These are phyloP conservation scores for Saccopteryx bilineata DNA, from an alignment of 2,113 vertebrate genomes.

Conservation along the genomic window DNA sequence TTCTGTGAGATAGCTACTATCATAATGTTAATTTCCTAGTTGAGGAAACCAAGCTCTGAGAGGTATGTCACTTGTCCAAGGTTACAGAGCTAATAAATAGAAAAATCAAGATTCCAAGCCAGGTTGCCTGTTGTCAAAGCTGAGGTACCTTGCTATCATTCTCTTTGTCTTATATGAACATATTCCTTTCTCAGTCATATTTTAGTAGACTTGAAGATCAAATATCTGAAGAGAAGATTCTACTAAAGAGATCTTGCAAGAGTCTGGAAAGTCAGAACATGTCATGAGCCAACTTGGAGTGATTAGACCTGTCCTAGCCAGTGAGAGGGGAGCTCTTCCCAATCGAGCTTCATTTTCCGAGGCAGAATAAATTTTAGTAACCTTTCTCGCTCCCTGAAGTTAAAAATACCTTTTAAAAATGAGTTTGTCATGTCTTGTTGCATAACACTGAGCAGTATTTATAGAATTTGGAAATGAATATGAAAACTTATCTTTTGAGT, in stretches of 20 bases:
- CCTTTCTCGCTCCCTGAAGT: conserved; percentile 54
- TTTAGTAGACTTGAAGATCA: neutral
- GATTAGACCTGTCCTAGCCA: neutral
- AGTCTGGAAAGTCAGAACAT: neutral
- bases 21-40: neutral
- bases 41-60: neutral
- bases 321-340: neutral
- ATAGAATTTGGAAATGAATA: conserved; percentile 44
- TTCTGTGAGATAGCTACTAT: neutral
- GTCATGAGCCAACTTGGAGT: neutral
- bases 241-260: neutral
- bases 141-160: neutral
- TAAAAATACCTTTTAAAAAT: conserved; percentile 73
- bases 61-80: neutral
- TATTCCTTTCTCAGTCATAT: neutral
- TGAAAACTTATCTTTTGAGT: conserved; percentile 68
- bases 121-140: neutral
- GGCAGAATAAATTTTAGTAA: conserved; percentile 13
- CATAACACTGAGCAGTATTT: conserved; percentile 56
- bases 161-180: neutral
- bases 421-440: conserved; percentile 65
- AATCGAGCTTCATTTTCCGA: conserved; percentile 42
- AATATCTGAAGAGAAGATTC: neutral
- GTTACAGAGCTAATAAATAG: neutral
- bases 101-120: neutral